These are phyloP conservation scores for Sarcophaga caerulescens DNA, from an alignment of 2,888 invertebrate species.

Conservation along the genomic window DNA sequence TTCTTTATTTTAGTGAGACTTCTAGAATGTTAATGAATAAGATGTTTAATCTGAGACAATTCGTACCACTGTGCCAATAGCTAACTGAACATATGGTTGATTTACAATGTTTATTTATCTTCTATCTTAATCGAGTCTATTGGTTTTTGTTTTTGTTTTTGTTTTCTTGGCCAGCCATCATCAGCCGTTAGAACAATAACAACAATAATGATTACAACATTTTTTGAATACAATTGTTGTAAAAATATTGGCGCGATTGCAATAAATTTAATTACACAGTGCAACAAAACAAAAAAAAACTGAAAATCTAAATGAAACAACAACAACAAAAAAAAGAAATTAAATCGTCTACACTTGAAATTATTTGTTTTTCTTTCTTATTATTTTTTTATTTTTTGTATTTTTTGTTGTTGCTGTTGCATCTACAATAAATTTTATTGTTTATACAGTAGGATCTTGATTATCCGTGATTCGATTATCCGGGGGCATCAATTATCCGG, in stretches of 20 bases:
- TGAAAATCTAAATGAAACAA: too few relatives aligned
- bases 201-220: constrained; percentile 23
- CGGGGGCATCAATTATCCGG: too few relatives aligned
- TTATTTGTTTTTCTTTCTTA: too few relatives aligned
- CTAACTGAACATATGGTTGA: not conserved
- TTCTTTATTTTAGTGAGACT: too few relatives aligned
- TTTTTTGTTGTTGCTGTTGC: too few relatives aligned
- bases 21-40: too few relatives aligned
- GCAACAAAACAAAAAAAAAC: too few relatives aligned
- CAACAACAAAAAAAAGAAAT: not conserved
- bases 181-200: constrained; percentile 5
- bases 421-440: too few relatives aligned
- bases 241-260: constrained; percentile 10
- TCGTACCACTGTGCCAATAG: constrained; percentile 17
- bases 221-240: constrained; percentile 25
- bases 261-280: constrained; percentile 4
- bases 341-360: constrained; percentile 3
- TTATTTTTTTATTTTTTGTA: too few relatives aligned
- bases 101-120: not conserved
- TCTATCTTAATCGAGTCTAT: not conserved
- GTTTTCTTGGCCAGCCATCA: constrained; percentile 11
- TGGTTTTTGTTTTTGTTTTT: not conserved
- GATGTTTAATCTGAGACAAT: too few relatives aligned
- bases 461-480: too few relatives aligned
- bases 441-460: too few relatives aligned